Base-by-base conservation (phyloP, 2,797 vertebrate genomes). In the Simalia tracyae region DNA sequence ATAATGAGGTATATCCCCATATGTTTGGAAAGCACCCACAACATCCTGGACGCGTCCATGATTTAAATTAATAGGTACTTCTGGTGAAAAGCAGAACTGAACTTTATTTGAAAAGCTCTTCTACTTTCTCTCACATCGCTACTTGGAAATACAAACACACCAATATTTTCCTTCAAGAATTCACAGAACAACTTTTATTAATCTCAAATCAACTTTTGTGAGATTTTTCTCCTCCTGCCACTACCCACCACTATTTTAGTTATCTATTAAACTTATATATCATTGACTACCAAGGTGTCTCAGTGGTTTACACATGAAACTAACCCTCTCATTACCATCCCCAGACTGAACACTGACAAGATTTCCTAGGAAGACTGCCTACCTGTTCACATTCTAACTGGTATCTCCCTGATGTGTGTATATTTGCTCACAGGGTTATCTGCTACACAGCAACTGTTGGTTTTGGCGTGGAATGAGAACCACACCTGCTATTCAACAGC, bases 401-500 rank as follows among this genome's bases (percentile, higher is more conserved):
- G 17, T 54, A 90, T 90, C 89, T 92, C 92, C 60, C 26, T 88
- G 46, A 31, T 90, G 81, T 50, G 56, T 68, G 63, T 84, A 64
- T 89, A 56, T 54, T 90, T 64, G 85, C 92, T 92, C 60, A 84
- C 59, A 90, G 85, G 50, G 68, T 92, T 92, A 92, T 92, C 89
- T 90, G 50, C 92, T 90, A 90, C 68, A 84, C 68, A 87, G 89
- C 68, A 46, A 90, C 31, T 92, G 89, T 92, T 92, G 92, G 60
- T 92, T 92, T 92, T 92, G 92, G 92, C 89, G 36, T 92, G 68
- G 92, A 92, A 56, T 88, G 11, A 90, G 68, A 54, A 88, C 92
- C 92, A 92, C 92, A 92, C 92, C 92, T 92, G 89, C 92, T 92
- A 92, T 92, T 92, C 92, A 92, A 59, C 92, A 90, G 85, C 85